phyloP scores from a whole-genome alignment of 2,797 vertebrate genomes.

The Schizopygopsis pylzovi region DNA sequence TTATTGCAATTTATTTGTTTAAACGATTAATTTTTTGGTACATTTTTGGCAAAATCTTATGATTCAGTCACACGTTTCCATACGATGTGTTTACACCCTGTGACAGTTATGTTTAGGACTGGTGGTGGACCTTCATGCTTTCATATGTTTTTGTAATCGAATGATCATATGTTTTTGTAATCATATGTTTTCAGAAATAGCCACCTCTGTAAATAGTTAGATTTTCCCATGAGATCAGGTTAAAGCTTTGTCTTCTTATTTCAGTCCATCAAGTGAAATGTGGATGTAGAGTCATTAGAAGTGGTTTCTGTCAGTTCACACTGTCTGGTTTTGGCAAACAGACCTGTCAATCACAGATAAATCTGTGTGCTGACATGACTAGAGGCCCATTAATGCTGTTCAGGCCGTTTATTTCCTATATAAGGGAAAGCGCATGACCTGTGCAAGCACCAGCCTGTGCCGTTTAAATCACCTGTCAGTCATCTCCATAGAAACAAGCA shows the following conservation, averaged over 20 bases:
- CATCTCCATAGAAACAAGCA: slow-evolving; percentile 6
- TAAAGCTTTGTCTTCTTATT: neutral
- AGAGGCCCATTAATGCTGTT: slow-evolving; percentile 10
- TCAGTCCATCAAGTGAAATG: neutral
- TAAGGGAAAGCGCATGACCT: slow-evolving; percentile 26
- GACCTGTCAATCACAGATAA: neutral
- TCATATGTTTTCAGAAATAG: neutral
- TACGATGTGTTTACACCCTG: neutral
- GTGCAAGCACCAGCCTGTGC: slow-evolving; percentile 3
- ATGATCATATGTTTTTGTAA: neutral
- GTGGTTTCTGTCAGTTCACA: neutral
- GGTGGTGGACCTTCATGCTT: neutral
- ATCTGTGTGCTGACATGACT: neutral
- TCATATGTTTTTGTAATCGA: too few relatives aligned
- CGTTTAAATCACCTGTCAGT: slow-evolving; percentile 13
- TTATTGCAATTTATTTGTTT: neutral
- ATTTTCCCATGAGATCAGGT: neutral
- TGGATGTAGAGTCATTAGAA: neutral
- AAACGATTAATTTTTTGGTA: neutral
- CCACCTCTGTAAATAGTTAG: neutral
- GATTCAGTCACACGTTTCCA: neutral
- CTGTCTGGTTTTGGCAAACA: slow-evolving; percentile 4
- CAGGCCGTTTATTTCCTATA: neutral
- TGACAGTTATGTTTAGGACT: neutral
- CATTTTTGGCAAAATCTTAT: neutral